These are phyloP conservation scores for Glossophaga mutica DNA, from an alignment of 2,797 vertebrate genomes.

Conservation along the genomic window DNA sequence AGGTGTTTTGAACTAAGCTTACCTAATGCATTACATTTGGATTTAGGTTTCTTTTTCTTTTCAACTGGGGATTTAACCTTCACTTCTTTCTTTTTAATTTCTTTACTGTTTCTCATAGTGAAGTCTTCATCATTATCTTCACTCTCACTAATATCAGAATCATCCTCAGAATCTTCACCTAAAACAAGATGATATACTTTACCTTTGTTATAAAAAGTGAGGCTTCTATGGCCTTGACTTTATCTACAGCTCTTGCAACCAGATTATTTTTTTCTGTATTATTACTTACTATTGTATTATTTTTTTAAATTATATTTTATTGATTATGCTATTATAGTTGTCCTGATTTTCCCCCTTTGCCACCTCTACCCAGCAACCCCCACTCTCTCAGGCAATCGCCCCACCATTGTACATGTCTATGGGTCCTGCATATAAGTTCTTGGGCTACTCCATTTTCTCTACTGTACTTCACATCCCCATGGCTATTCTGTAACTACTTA, in stretches of 20 bases:
- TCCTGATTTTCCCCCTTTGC: neutral
- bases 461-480: neutral
- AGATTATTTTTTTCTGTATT: neutral
- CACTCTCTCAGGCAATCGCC: neutral
- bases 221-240: neutral
- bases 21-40: constrained; percentile 79
- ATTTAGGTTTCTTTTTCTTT: constrained; percentile 78
- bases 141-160: constrained; percentile 85
- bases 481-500: neutral
- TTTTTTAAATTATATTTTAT: neutral
- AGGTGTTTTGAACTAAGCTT: constrained; percentile 41
- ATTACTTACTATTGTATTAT: neutral
- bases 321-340: neutral
- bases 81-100: constrained; percentile 79
- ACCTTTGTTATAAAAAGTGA: neutral
- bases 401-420: neutral
- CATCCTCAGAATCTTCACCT: constrained; percentile 83
- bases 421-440: neutral
- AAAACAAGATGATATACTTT: constrained; percentile 14
- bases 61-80: constrained; percentile 64
- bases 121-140: constrained; percentile 85
- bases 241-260: neutral
- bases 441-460: neutral
- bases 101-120: constrained; percentile 80
- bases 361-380: neutral